phyloP scores from a whole-genome alignment of 2,888 invertebrate species.

The Petrolisthes cinctipes region DNA sequence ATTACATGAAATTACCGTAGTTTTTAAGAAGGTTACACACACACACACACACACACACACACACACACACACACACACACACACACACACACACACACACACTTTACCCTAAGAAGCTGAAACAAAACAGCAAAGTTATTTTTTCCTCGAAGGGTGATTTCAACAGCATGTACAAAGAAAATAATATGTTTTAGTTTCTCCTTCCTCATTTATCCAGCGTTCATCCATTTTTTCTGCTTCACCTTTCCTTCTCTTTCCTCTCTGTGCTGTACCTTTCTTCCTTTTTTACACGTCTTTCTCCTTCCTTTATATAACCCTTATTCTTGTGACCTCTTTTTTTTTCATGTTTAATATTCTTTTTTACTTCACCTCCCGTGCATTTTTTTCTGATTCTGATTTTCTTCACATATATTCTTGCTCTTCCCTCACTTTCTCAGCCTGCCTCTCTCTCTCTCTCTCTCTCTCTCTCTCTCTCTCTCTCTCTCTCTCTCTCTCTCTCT shows the following conservation, averaged over 20 bases:
- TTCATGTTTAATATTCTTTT: not conserved
- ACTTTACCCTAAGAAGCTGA: no score
- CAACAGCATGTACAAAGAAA: no score
- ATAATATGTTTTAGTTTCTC: no score
- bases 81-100: slow-evolving; percentile 18
- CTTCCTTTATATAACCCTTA: not conserved
- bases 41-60: not conserved
- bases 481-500: not conserved
- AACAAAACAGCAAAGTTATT: no score
- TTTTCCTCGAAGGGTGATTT: no score
- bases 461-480: slow-evolving; percentile 15
- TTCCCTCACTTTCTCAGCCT: not conserved
- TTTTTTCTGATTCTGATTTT: not conserved
- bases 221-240: not conserved
- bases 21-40: not conserved
- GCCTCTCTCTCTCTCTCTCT: slow-evolving; percentile 7
- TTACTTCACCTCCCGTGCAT: not conserved
- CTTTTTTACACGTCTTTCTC: not conserved
- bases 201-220: not conserved
- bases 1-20: no score
- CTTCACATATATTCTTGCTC: not conserved
- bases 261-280: not conserved
- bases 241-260: not conserved
- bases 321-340: not conserved
- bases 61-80: not conserved